These are phyloP conservation scores for Gastracanthus pulcherrimus DNA, from an alignment of 2,888 invertebrate species.

Conservation along the genomic window DNA sequence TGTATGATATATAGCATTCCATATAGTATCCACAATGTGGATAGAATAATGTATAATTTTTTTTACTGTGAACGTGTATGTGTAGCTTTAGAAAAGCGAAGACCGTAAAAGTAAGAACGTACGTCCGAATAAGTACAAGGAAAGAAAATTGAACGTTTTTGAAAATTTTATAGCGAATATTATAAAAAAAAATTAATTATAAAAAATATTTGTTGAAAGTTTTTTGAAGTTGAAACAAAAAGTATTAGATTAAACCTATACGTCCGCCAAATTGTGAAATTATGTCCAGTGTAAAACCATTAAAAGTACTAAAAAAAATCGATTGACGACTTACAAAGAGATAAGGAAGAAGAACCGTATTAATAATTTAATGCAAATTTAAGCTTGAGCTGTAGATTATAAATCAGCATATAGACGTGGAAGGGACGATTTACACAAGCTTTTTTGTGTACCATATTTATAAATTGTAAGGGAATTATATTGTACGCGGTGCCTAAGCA, in stretches of 20 bases:
- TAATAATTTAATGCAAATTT: slow-evolving; percentile 50
- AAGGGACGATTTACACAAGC: slow-evolving; percentile 37
- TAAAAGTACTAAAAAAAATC: slow-evolving; percentile 16
- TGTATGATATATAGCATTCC: slow-evolving; percentile 53
- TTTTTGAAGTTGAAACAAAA: slow-evolving; percentile 39
- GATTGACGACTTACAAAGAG: slow-evolving; percentile 52
- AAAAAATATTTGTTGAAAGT: slow-evolving; percentile 38
- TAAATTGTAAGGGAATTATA: slow-evolving; percentile 27
- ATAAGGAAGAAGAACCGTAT: slow-evolving; percentile 41
- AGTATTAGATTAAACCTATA: slow-evolving; percentile 53
- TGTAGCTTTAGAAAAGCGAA: slow-evolving; percentile 45
- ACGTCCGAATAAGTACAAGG: slow-evolving; percentile 50
- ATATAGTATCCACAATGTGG: slow-evolving; percentile 59
- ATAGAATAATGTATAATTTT: slow-evolving; percentile 55
- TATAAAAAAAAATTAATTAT: slow-evolving; percentile 23
- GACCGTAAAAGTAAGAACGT: slow-evolving; percentile 29
- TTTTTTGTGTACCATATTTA: slow-evolving; percentile 44
- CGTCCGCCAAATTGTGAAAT: slow-evolving; percentile 52
- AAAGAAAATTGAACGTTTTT: slow-evolving; percentile 35
- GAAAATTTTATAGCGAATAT: slow-evolving; percentile 45
- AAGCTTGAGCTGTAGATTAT: slow-evolving; percentile 30
- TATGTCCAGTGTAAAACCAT: slow-evolving; percentile 43
- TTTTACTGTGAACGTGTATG: slow-evolving; percentile 48
- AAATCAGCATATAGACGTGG: slow-evolving; percentile 28
- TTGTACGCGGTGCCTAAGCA: slow-evolving; percentile 43